phyloP scores from a whole-genome alignment of 2,113 vertebrate species.

The Procapra przewalskii region DNA sequence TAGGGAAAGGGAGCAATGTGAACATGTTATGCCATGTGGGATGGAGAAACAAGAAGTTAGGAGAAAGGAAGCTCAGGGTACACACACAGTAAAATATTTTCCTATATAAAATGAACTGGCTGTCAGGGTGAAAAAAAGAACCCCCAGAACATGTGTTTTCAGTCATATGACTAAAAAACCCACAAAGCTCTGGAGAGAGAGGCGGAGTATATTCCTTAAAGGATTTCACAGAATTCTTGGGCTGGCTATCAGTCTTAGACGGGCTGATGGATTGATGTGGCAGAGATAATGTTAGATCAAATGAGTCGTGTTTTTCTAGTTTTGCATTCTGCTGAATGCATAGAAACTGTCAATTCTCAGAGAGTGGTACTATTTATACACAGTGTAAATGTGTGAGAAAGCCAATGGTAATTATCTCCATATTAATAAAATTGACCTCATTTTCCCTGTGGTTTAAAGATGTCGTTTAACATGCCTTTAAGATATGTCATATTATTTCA shows the following conservation, averaged over 20 bases:
- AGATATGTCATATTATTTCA: background rate
- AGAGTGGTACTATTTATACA: background rate
- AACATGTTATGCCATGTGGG: background rate
- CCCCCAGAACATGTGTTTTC: background rate
- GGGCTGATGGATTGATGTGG: background rate
- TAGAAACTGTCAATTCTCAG: background rate
- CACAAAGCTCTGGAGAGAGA: background rate
- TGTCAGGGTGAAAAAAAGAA: conserved; percentile 27
- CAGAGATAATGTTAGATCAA: background rate
- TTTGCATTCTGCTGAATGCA: background rate
- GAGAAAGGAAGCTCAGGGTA: background rate
- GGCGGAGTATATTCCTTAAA: background rate
- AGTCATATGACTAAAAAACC: background rate
- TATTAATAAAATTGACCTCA: background rate
- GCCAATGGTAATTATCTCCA: background rate
- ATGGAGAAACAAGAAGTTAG: background rate
- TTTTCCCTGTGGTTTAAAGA: background rate
- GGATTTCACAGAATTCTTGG: background rate
- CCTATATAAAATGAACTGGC: background rate
- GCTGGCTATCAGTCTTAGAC: background rate
- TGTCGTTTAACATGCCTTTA: background rate
- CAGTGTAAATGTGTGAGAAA: background rate
- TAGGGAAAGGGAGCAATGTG: background rate
- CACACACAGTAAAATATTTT: background rate
- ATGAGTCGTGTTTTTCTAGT: background rate